These are phyloP conservation scores for Trichoplusia ni DNA, from an alignment of 1,140 invertebrate species.

Conservation along the genomic window DNA sequence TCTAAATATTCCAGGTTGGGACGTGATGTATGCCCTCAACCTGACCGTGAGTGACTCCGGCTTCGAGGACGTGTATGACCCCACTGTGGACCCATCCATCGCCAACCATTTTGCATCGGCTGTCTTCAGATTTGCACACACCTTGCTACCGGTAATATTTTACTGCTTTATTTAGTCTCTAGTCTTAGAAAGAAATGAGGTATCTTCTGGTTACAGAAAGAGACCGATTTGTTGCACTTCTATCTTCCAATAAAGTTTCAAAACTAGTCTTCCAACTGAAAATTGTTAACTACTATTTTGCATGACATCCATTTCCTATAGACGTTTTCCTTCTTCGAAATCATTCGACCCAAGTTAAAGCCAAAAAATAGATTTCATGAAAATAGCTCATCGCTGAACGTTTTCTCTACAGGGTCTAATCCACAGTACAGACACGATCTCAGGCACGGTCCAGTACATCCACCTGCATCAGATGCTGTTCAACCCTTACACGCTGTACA, in stretches of 20 bases:
- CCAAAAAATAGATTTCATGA: too few relatives aligned
- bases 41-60: slow-evolving; percentile 83
- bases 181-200: too few relatives aligned
- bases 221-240: too few relatives aligned
- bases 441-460: slow-evolving; percentile 84
- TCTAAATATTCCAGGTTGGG: slow-evolving; percentile 70
- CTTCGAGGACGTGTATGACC: slow-evolving; percentile 87
- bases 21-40: slow-evolving; percentile 82
- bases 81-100: slow-evolving; percentile 89
- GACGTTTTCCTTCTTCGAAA: too few relatives aligned
- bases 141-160: slow-evolving; percentile 85
- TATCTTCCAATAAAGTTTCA: too few relatives aligned
- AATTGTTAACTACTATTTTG: too few relatives aligned
- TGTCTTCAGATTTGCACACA: slow-evolving; percentile 96
- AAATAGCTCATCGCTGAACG: too few relatives aligned
- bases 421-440: slow-evolving; percentile 83
- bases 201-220: too few relatives aligned
- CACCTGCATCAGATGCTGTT: slow-evolving; percentile 91
- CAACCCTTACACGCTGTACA: slow-evolving; percentile 91
- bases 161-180: not conserved
- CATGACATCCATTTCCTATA: too few relatives aligned
- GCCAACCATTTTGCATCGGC: slow-evolving; percentile 96
- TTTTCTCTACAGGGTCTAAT: slow-evolving; percentile 82
- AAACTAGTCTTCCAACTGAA: too few relatives aligned
- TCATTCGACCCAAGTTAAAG: too few relatives aligned